phyloP scores from a whole-genome alignment of 1,140 invertebrate genomes.

The Neotoxoptera formosana region DNA sequence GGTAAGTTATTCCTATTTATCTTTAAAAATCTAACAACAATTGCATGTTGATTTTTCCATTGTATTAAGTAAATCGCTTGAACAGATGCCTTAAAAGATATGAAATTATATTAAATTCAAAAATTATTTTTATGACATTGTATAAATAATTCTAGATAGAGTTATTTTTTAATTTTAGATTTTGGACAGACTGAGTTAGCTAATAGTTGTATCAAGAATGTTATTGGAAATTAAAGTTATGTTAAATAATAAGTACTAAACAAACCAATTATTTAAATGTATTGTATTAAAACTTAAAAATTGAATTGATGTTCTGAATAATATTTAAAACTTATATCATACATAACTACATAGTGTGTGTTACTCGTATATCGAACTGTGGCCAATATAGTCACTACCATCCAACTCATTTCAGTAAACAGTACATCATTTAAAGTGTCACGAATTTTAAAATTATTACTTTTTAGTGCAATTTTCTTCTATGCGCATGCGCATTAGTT shows the following conservation, averaged over 20 bases:
- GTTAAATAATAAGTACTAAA: not conserved
- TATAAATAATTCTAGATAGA: not conserved
- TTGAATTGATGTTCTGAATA: not conserved
- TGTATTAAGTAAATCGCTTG: not conserved
- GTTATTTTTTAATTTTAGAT: not conserved
- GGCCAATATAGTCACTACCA: not conserved
- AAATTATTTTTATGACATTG: not conserved
- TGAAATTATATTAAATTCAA: not conserved
- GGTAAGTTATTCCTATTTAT: slow-evolving; percentile 65
- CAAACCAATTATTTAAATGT: no score
- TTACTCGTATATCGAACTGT: not conserved
- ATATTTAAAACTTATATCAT: not conserved
- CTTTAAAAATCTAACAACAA: not conserved
- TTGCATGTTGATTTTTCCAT: not conserved
- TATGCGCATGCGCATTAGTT: not conserved
- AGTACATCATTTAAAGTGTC: not conserved
- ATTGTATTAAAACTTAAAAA: not conserved
- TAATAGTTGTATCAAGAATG: not conserved
- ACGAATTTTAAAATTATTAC: not conserved
- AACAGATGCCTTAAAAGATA: not conserved
- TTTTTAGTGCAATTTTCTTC: not conserved
- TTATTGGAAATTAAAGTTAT: not conserved
- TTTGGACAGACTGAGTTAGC: not conserved
- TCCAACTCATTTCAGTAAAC: not conserved
- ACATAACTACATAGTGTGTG: not conserved